Evolutionary conservation across 2,888 invertebrate genomes (phyloP), one percentile per base, ranked within the genome.

Genomic region (Ormia ochracea): DNA sequence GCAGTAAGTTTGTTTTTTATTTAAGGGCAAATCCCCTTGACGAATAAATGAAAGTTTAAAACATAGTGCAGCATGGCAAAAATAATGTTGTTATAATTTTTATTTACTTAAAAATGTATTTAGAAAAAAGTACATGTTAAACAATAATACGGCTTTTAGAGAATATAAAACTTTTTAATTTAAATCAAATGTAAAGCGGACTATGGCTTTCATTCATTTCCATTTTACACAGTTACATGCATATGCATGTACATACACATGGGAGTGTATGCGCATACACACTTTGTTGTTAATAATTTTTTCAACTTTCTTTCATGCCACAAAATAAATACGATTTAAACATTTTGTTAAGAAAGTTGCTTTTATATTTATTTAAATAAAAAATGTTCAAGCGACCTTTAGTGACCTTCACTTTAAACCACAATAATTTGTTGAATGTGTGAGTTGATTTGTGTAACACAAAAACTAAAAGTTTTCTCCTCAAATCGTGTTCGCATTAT

Each of bases 1-100:
- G 86, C 86, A 85, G 86, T 86, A 86, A 86, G 86, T 86, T 83
- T 63, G 52, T 50, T 63, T 63, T 21, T 19, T 33, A 17, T 74
- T 50, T 75, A 63, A 68, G 41, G 65, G 65, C 68, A 69, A 79
- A 76, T 31, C n/a, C n/a, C n/a, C n/a, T 58, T 48, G 12, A 23
- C 28, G 36, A 74, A 58, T 74, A 26, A 82, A 81, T 69, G 59
- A 14, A 77, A 23, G 70, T 61, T 10, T 72, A 54, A 79, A 63
- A 65, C 58, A 61, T 54, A 41, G 65, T 68, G 74, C 74, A 78
- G 74, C 74, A 68, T 78, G 77, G 58, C 61, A 72, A 73, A 73
- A 6, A 65, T 56, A 61, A 17, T 56, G 21, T 26, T 56, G 38
- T 14, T 7, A 59, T 21, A 68, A 56, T 36, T 48, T 23, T 58